Evolutionary conservation across 2,113 vertebrate species (phyloP), one percentile per base, ranked within the genome.

Genomic region (Abramis brama): DNA sequence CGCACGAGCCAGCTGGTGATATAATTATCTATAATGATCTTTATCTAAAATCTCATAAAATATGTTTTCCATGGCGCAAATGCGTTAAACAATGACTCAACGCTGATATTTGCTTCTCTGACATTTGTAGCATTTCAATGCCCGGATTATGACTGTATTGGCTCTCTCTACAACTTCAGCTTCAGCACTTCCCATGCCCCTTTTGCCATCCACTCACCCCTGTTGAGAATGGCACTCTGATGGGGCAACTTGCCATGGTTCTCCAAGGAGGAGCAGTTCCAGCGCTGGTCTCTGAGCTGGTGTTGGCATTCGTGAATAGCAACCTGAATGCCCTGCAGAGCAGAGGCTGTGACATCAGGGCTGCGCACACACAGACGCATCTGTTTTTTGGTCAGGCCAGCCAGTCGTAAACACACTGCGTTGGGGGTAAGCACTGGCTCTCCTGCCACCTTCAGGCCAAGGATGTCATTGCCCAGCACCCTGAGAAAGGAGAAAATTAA

Each of bases 221-320:
- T 94, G 90, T 95, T 96, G 88, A 98, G 95, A 87, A 97, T 96
- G 89, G 94, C 94, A 86, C 94, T 97, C 90, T 97, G 96, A 77
- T 96, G 95, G n/a, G 96, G 96, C 91, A 96, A 92, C 47, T 96
- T 96, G 90, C 96, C 94, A 4, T 94, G 91, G 73, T 93, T 95
- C 92, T 97, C 96, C 87, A 98, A 91, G 0, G 96, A 94, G 0
- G 97, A 98, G 90, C 97, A 98, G 93, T 98, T 97, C 97, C 97
- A 98, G 86, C 97, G 96, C 91, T 97, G 97, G 91, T 96, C 95
- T 21, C 94, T 94, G 86, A 98, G 93, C 92, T 98, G 97, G 86
- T 97, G 94, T 90, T 97, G 97, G 91, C 97, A 98, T 89, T 98
- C 97, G 10, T 98, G 96, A 83, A 97, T 94, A 4, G 97, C 97